Conservation (phyloP, 2,888 invertebrate species). For the Deilephila elpenor region DNA sequence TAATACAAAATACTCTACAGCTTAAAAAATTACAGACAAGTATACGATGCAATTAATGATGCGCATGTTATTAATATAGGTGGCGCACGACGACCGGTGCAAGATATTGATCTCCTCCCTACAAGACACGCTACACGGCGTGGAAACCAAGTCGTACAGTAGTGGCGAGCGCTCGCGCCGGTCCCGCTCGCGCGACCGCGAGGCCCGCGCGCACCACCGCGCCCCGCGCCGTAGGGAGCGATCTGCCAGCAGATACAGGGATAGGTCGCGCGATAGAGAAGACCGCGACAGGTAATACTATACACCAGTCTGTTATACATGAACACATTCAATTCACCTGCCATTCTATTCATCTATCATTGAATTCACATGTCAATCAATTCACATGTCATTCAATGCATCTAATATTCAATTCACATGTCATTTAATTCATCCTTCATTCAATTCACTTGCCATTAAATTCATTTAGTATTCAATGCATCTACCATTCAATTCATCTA, state of each 20-base stretch:
- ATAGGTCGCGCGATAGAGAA: constrained; percentile 74
- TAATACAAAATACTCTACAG: no score
- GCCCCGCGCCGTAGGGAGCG: constrained; percentile 75
- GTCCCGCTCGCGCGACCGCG: constrained; percentile 75
- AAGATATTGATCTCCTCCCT: constrained; percentile 98
- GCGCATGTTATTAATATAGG: constrained; percentile 60
- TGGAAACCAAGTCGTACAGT: constrained; percentile 98
- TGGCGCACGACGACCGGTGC: constrained; percentile 98
- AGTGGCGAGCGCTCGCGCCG: constrained; percentile 78
- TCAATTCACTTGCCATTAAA: no score
- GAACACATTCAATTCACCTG: neutral
- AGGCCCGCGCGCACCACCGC: constrained; percentile 68
- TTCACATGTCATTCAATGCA: no score
- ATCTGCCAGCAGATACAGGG: constrained; percentile 72
- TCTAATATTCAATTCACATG: no score
- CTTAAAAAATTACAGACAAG: no score
- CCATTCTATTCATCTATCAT: no score
- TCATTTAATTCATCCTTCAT: no score
- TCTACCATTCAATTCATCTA: no score
- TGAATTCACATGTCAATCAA: no score
- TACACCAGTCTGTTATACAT: neutral
- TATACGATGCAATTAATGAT: neutral
- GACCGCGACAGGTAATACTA: constrained; percentile 71
- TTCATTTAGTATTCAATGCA: no score
- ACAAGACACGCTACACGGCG: constrained; percentile 98